Conservation (phyloP, 2,113 vertebrate genomes). For the Daphoenositta chrysoptera region DNA sequence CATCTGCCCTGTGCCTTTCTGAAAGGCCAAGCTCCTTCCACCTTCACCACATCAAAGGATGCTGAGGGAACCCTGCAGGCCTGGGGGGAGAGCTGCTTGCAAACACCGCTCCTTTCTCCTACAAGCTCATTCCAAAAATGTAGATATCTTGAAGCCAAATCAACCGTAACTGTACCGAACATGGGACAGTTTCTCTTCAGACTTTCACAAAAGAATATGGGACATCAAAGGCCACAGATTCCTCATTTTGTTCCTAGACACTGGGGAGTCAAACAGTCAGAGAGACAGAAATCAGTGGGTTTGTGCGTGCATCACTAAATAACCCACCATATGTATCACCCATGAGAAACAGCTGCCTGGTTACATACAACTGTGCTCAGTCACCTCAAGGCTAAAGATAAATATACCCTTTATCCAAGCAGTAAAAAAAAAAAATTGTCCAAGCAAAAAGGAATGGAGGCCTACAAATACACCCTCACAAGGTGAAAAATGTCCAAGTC, state of each 20-base stretch:
- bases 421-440: background rate
- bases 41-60: background rate
- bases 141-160: background rate
- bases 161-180: fast-evolving
- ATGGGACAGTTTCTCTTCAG: background rate
- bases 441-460: background rate
- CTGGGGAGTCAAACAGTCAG: background rate
- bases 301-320: background rate
- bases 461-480: background rate
- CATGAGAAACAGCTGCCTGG: background rate
- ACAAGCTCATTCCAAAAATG: background rate
- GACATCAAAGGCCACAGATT: background rate
- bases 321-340: fast-evolving
- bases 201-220: background rate
- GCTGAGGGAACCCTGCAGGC: background rate
- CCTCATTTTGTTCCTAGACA: background rate
- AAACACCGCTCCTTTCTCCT: background rate
- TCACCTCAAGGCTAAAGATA: background rate
- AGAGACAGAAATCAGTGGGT: background rate
- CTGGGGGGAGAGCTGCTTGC: background rate
- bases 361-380: background rate
- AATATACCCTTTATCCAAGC: background rate
- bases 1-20: background rate
- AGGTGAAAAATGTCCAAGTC: background rate
- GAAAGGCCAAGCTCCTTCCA: background rate